Evolutionary conservation across 2,888 invertebrate species (phyloP), one percentile per base, ranked within the genome.

Genomic region (Trissolcus brochymenae): DNA sequence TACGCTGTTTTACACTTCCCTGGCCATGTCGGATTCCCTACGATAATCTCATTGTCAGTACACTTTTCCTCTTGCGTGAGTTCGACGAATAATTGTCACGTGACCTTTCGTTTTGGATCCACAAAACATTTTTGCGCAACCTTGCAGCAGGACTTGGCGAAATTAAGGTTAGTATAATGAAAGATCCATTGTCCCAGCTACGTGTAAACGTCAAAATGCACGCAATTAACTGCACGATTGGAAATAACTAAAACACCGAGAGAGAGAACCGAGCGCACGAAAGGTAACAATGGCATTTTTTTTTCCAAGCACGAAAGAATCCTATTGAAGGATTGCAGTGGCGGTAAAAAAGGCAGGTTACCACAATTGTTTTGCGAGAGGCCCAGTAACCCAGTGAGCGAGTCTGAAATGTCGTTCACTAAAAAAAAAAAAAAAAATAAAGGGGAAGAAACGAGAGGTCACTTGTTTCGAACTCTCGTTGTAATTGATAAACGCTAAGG

Each of bases 191-290:
- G 71, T 76, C 73, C 71, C 19, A 57, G 40, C 56, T 67, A 57
- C 81, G 80, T 81, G 82, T 79, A 78, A 83, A 81, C 82, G 82
- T 83, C 81, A 83, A 83, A 35, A 81, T 70, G 78, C 67, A 60
- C 54, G 81, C 78, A 83, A 82, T 83, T 82, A 82, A 72, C 82
- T 81, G 82, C 83, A 83, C 80, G 82, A 80, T 79, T 77, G 75
- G 64, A 54, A 35, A 59, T 70, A 70, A 55, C 67, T 40, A 79
- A 80, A 82, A 78, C 79, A 71, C n/a, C n/a, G n/a, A 25, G 56
- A n/a, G 75, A 72, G 78, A 79, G 78, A 81, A 80, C 79, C 67
- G 73, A 79, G 76, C 65, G 78, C 81, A 81, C 81, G 82, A 81
- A 82, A 79, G 70, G 35, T 35, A 35, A 35, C 79, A 73, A 40